Evolutionary conservation across 2,113 vertebrate species (phyloP).

Genomic region (Epinephelus moara): DNA sequence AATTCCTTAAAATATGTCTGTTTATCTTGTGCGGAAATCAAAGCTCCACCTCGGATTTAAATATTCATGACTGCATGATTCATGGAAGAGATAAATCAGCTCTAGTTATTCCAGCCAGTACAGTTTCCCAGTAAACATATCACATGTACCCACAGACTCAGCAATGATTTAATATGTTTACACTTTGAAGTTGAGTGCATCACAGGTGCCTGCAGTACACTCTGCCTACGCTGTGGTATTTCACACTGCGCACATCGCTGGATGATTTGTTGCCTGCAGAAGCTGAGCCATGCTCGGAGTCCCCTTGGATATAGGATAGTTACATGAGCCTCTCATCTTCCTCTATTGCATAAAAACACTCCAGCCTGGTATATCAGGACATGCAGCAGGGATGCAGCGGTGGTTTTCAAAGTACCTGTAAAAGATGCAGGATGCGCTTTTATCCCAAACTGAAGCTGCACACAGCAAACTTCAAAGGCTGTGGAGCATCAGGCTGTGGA

Average conservation of each 20-base stretch:
- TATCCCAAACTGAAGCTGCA: slow-evolving; percentile 13
- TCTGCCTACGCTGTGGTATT: slow-evolving; percentile 9
- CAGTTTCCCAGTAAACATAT: neutral
- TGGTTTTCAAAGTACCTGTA: neutral
- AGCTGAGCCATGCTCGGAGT: slow-evolving; percentile 37
- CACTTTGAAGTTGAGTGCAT: neutral
- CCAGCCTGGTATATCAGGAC: neutral
- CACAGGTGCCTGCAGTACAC: neutral
- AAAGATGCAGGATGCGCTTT: slow-evolving; percentile 32
- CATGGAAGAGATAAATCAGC: neutral
- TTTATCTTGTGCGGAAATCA: neutral
- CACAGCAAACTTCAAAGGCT: slow-evolving; percentile 44
- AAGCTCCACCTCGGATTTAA: neutral
- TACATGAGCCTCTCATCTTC: slow-evolving; percentile 19
- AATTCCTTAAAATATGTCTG: neutral
- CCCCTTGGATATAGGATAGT: slow-evolving; percentile 43
- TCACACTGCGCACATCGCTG: neutral
- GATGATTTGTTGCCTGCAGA: slow-evolving; percentile 5
- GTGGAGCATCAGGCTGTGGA: slow-evolving; percentile 28
- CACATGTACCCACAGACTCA: slow-evolving; percentile 2
- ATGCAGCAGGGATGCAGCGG: neutral
- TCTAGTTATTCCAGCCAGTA: neutral
- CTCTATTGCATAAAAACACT: slow-evolving; percentile 2
- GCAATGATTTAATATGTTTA: slow-evolving; percentile 12
- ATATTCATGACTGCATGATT: neutral